Evolutionary conservation across 2,113 vertebrate genomes (phyloP).

Genomic region (Eira barbara): DNA sequence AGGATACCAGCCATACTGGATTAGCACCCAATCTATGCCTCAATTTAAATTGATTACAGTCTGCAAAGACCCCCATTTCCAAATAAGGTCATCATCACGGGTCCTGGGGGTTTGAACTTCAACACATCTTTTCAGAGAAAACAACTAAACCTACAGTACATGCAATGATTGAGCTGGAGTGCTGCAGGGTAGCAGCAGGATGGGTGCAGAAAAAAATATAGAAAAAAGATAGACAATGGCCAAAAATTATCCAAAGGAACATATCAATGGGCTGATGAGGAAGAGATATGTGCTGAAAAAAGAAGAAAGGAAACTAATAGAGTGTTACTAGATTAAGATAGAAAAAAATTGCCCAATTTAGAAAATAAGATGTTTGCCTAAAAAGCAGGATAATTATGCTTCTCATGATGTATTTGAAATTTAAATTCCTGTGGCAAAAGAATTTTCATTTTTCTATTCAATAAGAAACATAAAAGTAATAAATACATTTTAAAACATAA

Average conservation of each 20-base stretch:
- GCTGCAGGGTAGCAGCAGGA: neutral
- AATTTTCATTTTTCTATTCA: neutral
- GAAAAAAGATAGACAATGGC: neutral
- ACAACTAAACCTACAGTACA: neutral
- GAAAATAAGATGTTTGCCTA: neutral
- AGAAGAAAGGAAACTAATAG: neutral
- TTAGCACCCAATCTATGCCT: neutral
- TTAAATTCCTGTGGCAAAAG: neutral
- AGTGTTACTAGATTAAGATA: neutral
- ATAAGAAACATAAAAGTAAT: neutral
- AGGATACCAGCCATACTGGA: neutral
- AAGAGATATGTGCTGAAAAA: neutral
- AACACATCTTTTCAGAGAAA: neutral
- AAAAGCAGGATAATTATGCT: neutral
- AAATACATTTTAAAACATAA: neutral
- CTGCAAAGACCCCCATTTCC: neutral
- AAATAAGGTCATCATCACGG: neutral
- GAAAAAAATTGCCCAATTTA: neutral
- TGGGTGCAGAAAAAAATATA: rapidly evolving
- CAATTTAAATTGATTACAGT: neutral
- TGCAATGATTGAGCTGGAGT: rapidly evolving
- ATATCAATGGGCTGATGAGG: neutral
- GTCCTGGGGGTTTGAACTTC: neutral
- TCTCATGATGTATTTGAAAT: neutral
- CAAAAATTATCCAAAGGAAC: neutral